These are phyloP conservation scores for Diaprepes abbreviatus DNA, from an alignment of 2,888 invertebrate species.

Conservation along the genomic window DNA sequence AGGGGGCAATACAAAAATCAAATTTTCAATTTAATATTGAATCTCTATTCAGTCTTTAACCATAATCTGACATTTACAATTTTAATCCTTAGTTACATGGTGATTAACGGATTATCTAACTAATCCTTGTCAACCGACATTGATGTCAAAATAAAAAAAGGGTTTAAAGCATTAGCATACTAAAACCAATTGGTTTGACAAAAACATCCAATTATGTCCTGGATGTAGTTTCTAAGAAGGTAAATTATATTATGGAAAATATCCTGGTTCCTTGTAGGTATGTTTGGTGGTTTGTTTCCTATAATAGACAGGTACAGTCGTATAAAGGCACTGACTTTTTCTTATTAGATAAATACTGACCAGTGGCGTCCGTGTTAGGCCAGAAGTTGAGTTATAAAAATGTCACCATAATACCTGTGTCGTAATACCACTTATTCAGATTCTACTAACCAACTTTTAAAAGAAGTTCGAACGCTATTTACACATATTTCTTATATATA, in stretches of 20 bases:
- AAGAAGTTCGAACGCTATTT: too few species aligned
- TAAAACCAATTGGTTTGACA: conserved; percentile 51
- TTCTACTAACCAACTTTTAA: too few species aligned
- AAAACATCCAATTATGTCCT: conserved; percentile 47
- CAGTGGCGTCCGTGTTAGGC: conserved; percentile 10
- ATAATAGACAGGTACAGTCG: conserved; percentile 26
- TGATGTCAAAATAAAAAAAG: conserved; percentile 42
- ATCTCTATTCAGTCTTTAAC: neutral
- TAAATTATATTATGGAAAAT: conserved; percentile 42
- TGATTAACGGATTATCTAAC: conserved; percentile 17
- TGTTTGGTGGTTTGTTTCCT: conserved; percentile 12
- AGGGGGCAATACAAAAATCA: neutral
- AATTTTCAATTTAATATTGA: conserved; percentile 7
- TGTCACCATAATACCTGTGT: too few species aligned
- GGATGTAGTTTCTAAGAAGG: conserved; percentile 50
- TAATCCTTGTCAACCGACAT: conserved; percentile 30
- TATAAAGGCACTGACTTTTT: conserved; percentile 20
- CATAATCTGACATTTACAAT: conserved; percentile 27
- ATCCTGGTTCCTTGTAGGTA: neutral
- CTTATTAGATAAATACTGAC: neutral
- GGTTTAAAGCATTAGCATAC: conserved; percentile 34
- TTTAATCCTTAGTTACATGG: conserved; percentile 23
- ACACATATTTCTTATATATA: too few species aligned
- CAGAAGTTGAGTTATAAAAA: too few species aligned
- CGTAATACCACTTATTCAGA: too few species aligned